Evolutionary conservation across 2,113 vertebrate genomes (phyloP), one percentile per base, ranked within the genome.

Genomic region (Microcebus tavaratra): DNA sequence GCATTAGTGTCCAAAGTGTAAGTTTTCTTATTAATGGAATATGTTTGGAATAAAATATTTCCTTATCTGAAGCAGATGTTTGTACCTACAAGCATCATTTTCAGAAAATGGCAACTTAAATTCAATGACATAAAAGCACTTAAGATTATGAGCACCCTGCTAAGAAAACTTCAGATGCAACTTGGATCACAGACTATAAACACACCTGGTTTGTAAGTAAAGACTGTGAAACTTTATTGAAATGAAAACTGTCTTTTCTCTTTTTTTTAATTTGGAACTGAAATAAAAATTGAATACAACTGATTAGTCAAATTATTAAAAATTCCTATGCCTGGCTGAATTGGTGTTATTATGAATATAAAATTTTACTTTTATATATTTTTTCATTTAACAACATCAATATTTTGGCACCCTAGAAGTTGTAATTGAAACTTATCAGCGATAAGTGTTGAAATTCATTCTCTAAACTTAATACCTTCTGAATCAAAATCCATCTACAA

Each of bases 71-170:
- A 87, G 45, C 45, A 91, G 81, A 80, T 48, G 12, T 20, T 39
- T 88, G n/a, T 6, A 68, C 42, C 42, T 63, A 68, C 27, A 75
- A 18, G 36, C 5, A 75, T 68, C 70, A 79, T 29, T 79, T 73
- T 94, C 75, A 70, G 82, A 93, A 95, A 92, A 96, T 2, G 73
- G n/a, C 65, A 94, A 93, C 42, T 94, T 91, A 88, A 96, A 84
- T 73, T 84, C 76, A 88, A 27, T 20, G 53, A 87, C 17, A 63
- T 31, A 53, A 92, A 95, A 88, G 45, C 31, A 87, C 23, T 68
- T 83, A 67, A 8, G 11, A 84, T 68, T 83, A 59, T 6, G 20
- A 84, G 25, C 39, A 73, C 36, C 13, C 15, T 82, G 59, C 29
- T 72, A 90, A 93, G 45, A 88, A 96, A 73, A 78, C 39, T 21